These are phyloP conservation scores for Gnathonemus echidnorhynchus DNA, from an alignment of 2,113 vertebrate genomes.

Conservation along the genomic window DNA sequence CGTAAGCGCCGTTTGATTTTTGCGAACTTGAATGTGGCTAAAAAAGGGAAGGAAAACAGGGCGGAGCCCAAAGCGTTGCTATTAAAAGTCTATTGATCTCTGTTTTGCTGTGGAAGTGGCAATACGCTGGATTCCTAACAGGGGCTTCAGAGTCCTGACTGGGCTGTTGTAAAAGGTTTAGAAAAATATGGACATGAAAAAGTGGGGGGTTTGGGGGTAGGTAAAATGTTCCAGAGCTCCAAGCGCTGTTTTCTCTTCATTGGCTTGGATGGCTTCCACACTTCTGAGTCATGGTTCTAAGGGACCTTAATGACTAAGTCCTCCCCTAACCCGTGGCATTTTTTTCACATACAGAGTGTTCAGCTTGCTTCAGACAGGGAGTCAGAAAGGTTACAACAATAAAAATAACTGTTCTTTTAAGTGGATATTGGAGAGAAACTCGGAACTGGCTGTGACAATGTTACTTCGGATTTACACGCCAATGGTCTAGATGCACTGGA, in stretches of 20 bases:
- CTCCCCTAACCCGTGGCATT: constrained; percentile 29
- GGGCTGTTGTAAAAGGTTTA: constrained; percentile 18
- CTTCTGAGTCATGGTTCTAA: constrained; percentile 37
- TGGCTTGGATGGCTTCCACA: constrained; percentile 50
- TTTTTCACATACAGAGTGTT: constrained; percentile 19
- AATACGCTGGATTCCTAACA: background rate
- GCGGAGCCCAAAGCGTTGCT: background rate
- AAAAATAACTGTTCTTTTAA: background rate
- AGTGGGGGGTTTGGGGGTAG: background rate
- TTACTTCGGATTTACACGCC: background rate
- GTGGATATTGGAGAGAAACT: background rate
- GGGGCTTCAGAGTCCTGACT: constrained; percentile 10
- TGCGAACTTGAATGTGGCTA: background rate
- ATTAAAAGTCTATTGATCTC: background rate
- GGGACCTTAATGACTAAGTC: constrained; percentile 42
- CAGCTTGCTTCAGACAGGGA: background rate
- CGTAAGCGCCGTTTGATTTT: constrained; percentile 8
- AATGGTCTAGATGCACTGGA: background rate
- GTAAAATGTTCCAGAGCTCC: constrained; percentile 45
- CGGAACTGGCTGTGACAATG: background rate
- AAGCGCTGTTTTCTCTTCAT: constrained; percentile 26
- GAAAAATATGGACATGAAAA: constrained; percentile 36
- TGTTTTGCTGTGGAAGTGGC: constrained; percentile 16
- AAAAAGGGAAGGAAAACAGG: constrained; percentile 16
- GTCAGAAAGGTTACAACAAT: background rate